These are phyloP conservation scores for Rhynchonycteris naso DNA, from an alignment of 2,797 vertebrate species.

Conservation along the genomic window DNA sequence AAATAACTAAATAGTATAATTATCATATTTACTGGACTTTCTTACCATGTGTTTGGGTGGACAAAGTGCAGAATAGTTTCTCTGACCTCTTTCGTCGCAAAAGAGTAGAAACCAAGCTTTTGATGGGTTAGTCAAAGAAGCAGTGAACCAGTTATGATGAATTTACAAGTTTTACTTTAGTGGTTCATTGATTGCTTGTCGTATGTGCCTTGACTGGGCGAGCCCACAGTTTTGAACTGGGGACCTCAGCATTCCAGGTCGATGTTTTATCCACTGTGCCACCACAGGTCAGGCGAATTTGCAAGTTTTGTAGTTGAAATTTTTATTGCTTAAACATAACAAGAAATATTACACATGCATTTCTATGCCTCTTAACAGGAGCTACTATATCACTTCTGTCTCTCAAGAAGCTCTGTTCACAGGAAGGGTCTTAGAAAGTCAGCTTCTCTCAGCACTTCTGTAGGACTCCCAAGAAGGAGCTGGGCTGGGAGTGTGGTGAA, in stretches of 20 bases:
- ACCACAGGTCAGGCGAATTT: too few relatives aligned
- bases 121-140: neutral
- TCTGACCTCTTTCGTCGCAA: neutral
- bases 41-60: neutral
- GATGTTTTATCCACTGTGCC: too few relatives aligned
- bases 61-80: neutral
- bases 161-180: neutral
- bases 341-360: neutral
- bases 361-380: neutral
- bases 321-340: neutral
- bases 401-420: neutral
- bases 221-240: too few relatives aligned
- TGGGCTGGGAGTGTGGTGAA: accelerated
- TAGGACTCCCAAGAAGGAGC: neutral
- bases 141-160: neutral
- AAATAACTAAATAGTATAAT: neutral
- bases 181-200: too few relatives aligned
- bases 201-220: too few relatives aligned
- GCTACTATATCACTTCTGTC: neutral
- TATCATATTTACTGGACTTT: neutral
- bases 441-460: neutral
- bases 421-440: neutral
- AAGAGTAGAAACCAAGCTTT: neutral
- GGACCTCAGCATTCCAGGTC: too few relatives aligned
- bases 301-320: neutral